Evolutionary conservation across 2,797 vertebrate species (phyloP), one percentile per base, ranked within the genome.

Genomic region (Gorsachius magnificus): DNA sequence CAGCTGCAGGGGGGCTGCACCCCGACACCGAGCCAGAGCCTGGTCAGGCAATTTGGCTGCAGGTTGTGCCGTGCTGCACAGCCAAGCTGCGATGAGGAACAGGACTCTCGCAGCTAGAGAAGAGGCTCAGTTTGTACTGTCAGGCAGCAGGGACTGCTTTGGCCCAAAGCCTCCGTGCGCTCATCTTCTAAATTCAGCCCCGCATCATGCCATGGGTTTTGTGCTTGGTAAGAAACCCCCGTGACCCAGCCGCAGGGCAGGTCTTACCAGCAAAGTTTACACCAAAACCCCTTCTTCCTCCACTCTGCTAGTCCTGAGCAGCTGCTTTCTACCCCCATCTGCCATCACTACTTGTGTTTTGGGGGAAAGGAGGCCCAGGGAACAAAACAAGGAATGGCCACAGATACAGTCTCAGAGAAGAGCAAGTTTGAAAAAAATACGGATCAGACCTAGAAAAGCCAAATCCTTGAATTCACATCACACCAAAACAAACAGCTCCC

Each of bases 191-290:
- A 38, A 60, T 64, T 54, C 70, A 71, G 66, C 29, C 28, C 74
- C 29, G 17, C 29, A 26, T 16, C 45, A 15, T 19, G 11, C 1
- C 0, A 2, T 38, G 45, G 28, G 18, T 2, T 74, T 81, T 36
- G 53, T 83, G 51, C 83, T 75, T 28, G 35, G 31, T 45, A 29
- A 29, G n/a, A 26, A 79, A 48, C 5, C 4, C 3, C 66, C 6
- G 41, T 16, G n/a, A 53, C 50, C 8, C 63, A 56, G 0, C 13
- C 5, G 1, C 2, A 35, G 3, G 20, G 15, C 41, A 69, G 36
- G 15, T 31, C 11, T 10, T 38, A 13, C 36, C 43, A 17, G 38
- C 36, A 9, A 69, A 9, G 16, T 15, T 72, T 14, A 22, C 38
- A 43, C 35, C 45, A 89, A 75, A 36, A 16, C 16, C 11, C 26